Conservation (phyloP, 2,888 invertebrate genomes). For the Lobophora halterata region DNA sequence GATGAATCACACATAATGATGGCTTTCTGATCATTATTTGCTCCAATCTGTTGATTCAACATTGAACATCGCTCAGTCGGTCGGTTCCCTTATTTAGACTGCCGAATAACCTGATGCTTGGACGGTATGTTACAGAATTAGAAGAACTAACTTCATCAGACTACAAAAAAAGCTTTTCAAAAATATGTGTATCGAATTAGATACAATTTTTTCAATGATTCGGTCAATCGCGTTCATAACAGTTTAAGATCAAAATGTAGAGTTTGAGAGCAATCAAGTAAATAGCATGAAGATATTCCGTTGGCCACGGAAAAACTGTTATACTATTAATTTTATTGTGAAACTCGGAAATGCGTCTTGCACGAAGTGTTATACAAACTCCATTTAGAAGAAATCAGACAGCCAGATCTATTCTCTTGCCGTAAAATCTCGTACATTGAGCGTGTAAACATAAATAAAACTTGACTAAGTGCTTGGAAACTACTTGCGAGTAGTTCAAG, state of each 20-base stretch:
- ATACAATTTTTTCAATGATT: slow-evolving; percentile 3
- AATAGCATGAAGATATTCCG: slow-evolving; percentile 26
- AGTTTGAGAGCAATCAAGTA: slow-evolving; percentile 15
- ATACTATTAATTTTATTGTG: slow-evolving; percentile 20
- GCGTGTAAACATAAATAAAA: no score
- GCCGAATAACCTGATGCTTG: no score
- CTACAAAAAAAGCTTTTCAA: no score
- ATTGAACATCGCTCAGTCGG: no score
- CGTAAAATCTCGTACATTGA: no score
- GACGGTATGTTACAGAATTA: no score
- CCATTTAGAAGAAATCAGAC: slow-evolving; percentile 2
- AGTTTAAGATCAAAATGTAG: slow-evolving; percentile 13
- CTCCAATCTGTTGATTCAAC: no score
- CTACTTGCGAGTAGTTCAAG: slow-evolving; percentile 4
- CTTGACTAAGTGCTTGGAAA: slow-evolving; percentile 4
- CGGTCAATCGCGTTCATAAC: slow-evolving; percentile 13
- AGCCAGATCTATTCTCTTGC: no score
- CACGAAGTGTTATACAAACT: slow-evolving; percentile 12
- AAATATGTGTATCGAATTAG: no score
- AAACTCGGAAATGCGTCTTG: slow-evolving; percentile 13
- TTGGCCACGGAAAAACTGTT: slow-evolving; percentile 16
- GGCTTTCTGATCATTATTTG: slow-evolving; percentile 23
- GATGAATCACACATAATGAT: slow-evolving; percentile 18
- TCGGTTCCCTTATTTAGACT: no score
- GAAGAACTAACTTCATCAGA: no score